Base-by-base conservation (phyloP, 2,888 invertebrate genomes). In the Listrodromus nycthemerus region DNA sequence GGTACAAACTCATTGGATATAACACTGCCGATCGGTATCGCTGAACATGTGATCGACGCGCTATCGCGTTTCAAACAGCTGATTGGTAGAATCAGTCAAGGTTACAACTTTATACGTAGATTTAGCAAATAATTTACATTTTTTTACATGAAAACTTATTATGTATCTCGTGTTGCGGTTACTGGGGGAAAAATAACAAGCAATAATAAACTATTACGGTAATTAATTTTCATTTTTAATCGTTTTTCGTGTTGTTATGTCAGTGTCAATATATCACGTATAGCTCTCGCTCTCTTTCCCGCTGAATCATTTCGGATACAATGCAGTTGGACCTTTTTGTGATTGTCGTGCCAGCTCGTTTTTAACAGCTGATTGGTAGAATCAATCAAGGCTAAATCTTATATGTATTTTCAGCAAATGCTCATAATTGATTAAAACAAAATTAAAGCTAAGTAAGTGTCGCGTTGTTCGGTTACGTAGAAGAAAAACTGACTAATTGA, bases 321-420 rank as follows among this genome's bases (percentile, higher is more conserved):
- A 30, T 16, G 27, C 61, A 5, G 50, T 41, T 50, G 7, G 27
- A 19, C 8, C 19, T 24, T 33, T 21, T 30, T 6, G 61, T 66
- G 83, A 83, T 79, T 65, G 70, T 8, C 50, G 69, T 75, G 65
- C 67, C 16, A 16, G 41, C 16, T 41, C 41, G 41, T 65, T 27
- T 69, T 61, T 50, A 75, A 70, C 80, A 81, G 80, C 80, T 81
- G 80, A 81, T 55, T 63, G 58, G 37, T 74, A 41, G 21, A 80
- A 33, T 37, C 27, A 24, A 13, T 24, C 61, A 69, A 74, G 67
- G 80, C 27, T 52, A 7, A 24, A 37, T 8, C 5, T 55, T 55
- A 55, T 55, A 10, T 24, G 10, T 21, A 7, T 19, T 52, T 21
- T 61, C 48, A 37, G 13, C 48, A 30, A 8, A 8, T 21, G 27